These are phyloP conservation scores for Penaeus chinensis DNA, from an alignment of 1,140 invertebrate species.

Conservation along the genomic window DNA sequence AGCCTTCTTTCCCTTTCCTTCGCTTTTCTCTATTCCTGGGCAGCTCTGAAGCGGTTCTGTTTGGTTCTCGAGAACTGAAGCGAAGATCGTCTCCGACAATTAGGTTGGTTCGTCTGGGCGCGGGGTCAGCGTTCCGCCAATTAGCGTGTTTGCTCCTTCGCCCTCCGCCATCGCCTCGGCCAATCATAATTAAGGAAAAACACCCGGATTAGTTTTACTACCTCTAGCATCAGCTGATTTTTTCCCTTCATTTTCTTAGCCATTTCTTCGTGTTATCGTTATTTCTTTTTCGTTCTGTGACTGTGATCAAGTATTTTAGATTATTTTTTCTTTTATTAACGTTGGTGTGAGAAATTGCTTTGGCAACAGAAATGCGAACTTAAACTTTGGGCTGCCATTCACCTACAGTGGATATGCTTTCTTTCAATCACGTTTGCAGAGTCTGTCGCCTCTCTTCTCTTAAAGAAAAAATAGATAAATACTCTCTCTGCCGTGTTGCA, in stretches of 20 bases:
- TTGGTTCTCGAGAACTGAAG: neutral
- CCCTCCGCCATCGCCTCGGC: neutral
- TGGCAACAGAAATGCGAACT: too few relatives aligned
- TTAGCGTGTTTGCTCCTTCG: constrained; percentile 29
- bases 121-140: constrained; percentile 15
- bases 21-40: neutral
- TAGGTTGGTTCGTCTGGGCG: constrained; percentile 1
- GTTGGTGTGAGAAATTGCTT: too few relatives aligned
- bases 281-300: neutral
- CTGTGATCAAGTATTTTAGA: neutral
- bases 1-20: neutral
- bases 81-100: constrained; percentile 6
- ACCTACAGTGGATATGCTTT: too few relatives aligned
- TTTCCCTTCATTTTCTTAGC: neutral
- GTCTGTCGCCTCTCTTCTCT: too few relatives aligned
- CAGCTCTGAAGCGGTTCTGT: too few relatives aligned
- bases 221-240: neutral
- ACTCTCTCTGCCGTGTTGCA: too few relatives aligned
- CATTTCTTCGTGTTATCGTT: neutral
- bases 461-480: too few relatives aligned
- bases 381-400: too few relatives aligned
- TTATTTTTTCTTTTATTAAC: neutral
- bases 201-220: neutral
- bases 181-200: constrained; percentile 3
- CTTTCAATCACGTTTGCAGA: too few relatives aligned